phyloP scores from a whole-genome alignment of 2,888 invertebrate genomes.

The Phortica magna region DNA sequence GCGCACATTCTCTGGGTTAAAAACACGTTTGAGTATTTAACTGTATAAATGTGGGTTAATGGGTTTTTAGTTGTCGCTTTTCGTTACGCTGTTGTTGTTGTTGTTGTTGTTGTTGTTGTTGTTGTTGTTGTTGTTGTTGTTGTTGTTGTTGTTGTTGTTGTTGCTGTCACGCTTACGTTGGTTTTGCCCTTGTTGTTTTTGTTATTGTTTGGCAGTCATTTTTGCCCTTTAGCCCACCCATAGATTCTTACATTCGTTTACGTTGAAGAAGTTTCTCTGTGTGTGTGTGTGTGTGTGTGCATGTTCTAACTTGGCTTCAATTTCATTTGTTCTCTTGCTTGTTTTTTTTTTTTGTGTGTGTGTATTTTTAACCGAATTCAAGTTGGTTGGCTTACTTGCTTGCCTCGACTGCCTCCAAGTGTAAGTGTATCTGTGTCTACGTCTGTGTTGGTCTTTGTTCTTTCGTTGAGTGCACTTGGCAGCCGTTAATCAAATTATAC shows the following conservation, averaged over 20 bases:
- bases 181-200: conserved; percentile 14
- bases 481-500: conserved; percentile 35
- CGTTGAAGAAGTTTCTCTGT: neutral
- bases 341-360: neutral
- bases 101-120: conserved; percentile 52
- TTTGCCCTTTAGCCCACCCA: conserved; percentile 2
- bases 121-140: conserved; percentile 15
- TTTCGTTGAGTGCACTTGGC: conserved; percentile 29
- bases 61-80: conserved; percentile 65
- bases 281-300: neutral
- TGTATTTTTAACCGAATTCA: neutral
- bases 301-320: conserved; percentile 1
- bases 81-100: conserved; percentile 25
- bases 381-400: neutral
- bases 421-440: conserved; percentile 11
- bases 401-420: neutral
- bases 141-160: conserved; percentile 40
- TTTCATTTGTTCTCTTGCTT: neutral
- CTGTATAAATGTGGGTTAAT: conserved; percentile 70
- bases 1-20: conserved; percentile 32
- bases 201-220: conserved; percentile 18
- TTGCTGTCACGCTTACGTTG: neutral
- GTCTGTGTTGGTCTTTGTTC: neutral
- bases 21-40: conserved; percentile 59
- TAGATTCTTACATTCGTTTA: neutral